These are phyloP conservation scores for Malthinus seriepunctatus DNA, from an alignment of 2,888 invertebrate species.

Conservation along the genomic window DNA sequence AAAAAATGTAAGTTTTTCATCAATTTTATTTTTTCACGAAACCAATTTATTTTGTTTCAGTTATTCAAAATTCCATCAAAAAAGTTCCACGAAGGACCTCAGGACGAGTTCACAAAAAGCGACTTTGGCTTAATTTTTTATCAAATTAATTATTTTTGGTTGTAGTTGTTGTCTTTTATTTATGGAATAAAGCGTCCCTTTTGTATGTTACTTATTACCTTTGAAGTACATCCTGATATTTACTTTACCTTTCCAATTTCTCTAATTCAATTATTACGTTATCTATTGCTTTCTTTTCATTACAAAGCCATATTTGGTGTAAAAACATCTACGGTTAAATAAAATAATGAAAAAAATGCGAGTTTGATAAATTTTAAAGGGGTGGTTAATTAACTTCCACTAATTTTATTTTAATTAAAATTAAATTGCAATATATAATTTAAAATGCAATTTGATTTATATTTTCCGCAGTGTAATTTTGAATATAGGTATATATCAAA, in stretches of 20 bases:
- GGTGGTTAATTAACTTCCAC: background rate
- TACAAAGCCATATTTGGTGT: constrained; percentile 35
- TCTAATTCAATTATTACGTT: constrained; percentile 35
- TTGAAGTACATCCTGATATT: constrained; percentile 30
- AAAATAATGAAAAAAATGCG: constrained; percentile 23
- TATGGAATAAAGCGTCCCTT: constrained; percentile 11
- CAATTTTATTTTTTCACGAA: constrained; percentile 34
- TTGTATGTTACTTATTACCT: constrained; percentile 26
- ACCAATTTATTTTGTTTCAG: constrained; percentile 40
- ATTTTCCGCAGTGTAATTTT: constrained; percentile 42
- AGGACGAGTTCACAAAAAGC: constrained; percentile 44
- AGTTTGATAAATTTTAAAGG: background rate
- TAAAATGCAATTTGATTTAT: constrained; percentile 36
- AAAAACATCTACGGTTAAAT: constrained; percentile 26
- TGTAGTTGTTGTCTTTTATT: constrained; percentile 4
- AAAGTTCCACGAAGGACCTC: constrained; percentile 39
- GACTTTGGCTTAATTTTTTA: constrained; percentile 45
- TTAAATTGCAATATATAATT: background rate
- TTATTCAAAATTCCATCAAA: constrained; percentile 51
- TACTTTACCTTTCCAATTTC: constrained; percentile 29
- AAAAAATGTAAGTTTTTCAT: constrained; percentile 69
- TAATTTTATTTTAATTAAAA: too few relatives aligned
- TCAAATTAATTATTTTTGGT: constrained; percentile 1
- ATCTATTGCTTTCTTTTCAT: constrained; percentile 39
- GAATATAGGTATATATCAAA: constrained; percentile 39